Percentiles rank a stretch among this genome's conserved stretches.
These are phyloP conservation scores for Tichodroma muraria DNA, from an alignment of 2,113 vertebrate genomes.

Conservation along the genomic window DNA sequence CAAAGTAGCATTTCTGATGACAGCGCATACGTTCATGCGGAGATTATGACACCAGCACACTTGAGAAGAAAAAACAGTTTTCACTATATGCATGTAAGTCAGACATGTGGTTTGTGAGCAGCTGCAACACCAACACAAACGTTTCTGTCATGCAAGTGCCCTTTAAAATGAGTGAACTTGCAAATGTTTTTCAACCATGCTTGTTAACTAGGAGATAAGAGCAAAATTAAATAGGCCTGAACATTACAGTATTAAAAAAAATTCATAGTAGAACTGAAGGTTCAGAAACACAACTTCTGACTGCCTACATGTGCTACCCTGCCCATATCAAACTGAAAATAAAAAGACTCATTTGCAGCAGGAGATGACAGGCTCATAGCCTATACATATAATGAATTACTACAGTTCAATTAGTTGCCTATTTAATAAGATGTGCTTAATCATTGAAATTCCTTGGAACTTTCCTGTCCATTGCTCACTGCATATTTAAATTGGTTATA, in stretches of 20 bases:
- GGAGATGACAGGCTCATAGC: neutral
- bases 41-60: neutral
- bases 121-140: neutral
- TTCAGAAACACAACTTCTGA: neutral
- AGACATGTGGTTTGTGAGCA: neutral
- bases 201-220: neutral
- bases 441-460: neutral
- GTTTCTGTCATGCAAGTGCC: neutral
- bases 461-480: neutral
- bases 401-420: neutral
- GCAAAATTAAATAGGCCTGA: neutral
- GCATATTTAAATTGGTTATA: neutral
- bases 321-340: neutral
- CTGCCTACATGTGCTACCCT: neutral
- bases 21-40: neutral
- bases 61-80: neutral
- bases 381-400: neutral
- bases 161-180: neutral
- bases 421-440: neutral
- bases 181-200: neutral
- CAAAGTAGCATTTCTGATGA: neutral
- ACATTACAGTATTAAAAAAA: neutral
- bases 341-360: neutral
- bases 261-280: neutral
- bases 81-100: neutral